Evolutionary conservation across 2,888 invertebrate genomes (phyloP).

Genomic region (Odontocerum albicorne): DNA sequence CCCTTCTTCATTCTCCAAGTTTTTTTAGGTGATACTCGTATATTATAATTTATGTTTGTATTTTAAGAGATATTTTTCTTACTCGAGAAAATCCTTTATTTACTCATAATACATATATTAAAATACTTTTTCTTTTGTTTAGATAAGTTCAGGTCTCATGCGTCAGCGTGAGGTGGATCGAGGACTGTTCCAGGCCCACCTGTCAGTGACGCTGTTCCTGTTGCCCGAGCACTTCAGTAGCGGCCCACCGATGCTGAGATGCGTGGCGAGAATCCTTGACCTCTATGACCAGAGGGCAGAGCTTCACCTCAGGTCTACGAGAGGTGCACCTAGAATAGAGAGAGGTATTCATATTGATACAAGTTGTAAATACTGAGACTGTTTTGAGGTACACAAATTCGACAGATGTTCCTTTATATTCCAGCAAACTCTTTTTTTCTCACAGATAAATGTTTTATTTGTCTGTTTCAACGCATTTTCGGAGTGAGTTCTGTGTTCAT

Average conservation of each 20-base stretch:
- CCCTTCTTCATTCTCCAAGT: too few species aligned
- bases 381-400: not conserved
- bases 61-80: too few species aligned
- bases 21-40: too few species aligned
- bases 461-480: too few species aligned
- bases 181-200: constrained; percentile 60
- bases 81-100: too few species aligned
- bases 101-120: not conserved
- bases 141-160: constrained; percentile 54
- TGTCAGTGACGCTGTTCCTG: constrained; percentile 61
- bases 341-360: constrained; percentile 53
- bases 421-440: too few species aligned
- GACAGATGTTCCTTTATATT: not conserved
- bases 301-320: constrained; percentile 62
- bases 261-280: constrained; percentile 64
- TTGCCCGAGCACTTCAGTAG: constrained; percentile 64
- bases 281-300: constrained; percentile 62
- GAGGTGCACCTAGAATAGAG: constrained; percentile 70
- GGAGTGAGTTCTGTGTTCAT: too few species aligned
- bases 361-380: not conserved
- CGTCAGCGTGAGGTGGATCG: constrained; percentile 50
- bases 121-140: constrained; percentile 26
- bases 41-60: too few species aligned
- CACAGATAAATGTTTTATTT: too few species aligned
- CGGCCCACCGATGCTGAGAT: constrained; percentile 66